Conservation (phyloP, 2,113 vertebrate genomes). For the Stigmatopora nigra region DNA sequence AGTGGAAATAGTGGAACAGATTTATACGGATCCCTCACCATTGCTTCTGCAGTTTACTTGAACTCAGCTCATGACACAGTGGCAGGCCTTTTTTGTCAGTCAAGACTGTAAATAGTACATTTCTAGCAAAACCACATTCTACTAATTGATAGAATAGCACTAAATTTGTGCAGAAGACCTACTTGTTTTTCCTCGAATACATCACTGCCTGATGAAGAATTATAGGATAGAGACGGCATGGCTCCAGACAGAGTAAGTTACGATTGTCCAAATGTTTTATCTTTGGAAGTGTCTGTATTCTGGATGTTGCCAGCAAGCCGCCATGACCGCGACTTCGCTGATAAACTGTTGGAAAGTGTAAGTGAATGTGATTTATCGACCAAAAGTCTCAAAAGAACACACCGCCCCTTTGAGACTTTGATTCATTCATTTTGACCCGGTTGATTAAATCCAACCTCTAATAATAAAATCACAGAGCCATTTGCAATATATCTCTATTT, state of each 20-base stretch:
- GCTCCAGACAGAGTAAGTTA: slow-evolving; percentile 25
- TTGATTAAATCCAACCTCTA: slow-evolving; percentile 11
- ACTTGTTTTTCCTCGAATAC: slow-evolving; percentile 22
- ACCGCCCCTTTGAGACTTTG: slow-evolving; percentile 28
- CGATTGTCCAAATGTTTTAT: slow-evolving; percentile 49
- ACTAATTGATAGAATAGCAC: slow-evolving; percentile 23
- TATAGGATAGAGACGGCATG: too few species aligned
- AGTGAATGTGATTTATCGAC: slow-evolving; percentile 19
- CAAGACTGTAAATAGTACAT: not conserved
- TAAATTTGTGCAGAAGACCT: slow-evolving; percentile 31
- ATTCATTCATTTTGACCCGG: slow-evolving; percentile 25
- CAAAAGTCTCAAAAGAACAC: slow-evolving; percentile 7
- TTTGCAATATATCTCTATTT: not conserved
- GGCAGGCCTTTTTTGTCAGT: not conserved
- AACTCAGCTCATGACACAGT: slow-evolving; percentile 26
- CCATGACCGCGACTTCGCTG: slow-evolving; percentile 17
- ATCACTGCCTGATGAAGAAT: slow-evolving; percentile 14
- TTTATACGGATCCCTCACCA: slow-evolving; percentile 31
- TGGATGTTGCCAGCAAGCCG: slow-evolving; percentile 25
- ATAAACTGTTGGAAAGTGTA: slow-evolving; percentile 23
- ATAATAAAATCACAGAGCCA: slow-evolving; percentile 14
- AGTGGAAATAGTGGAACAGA: slow-evolving; percentile 13
- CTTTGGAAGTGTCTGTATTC: slow-evolving; percentile 29
- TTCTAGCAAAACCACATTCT: slow-evolving; percentile 23
- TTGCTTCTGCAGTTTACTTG: slow-evolving; percentile 28